Evolutionary conservation across 2,797 vertebrate genomes (phyloP).

Genomic region (Myotis vivesi): DNA sequence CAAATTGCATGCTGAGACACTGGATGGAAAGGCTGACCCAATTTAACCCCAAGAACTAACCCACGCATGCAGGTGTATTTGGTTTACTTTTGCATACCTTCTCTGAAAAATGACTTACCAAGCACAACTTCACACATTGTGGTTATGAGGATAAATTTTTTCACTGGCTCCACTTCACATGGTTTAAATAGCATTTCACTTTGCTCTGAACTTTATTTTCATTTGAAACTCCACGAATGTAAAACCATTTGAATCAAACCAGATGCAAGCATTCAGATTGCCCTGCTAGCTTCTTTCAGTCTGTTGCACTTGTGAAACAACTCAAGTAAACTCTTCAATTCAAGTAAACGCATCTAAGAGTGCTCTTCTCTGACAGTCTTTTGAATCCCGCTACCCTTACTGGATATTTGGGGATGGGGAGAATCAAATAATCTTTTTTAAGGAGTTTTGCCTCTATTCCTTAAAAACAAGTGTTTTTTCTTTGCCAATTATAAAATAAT

Average conservation of each 20-base stretch:
- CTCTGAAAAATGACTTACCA: conserved; percentile 63
- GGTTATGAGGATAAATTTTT: conserved; percentile 57
- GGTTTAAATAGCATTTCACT: conserved; percentile 66
- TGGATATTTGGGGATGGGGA: rapidly evolving
- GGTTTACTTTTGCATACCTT: conserved; percentile 69
- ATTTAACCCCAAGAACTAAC: conserved; percentile 24
- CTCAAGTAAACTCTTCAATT: background rate
- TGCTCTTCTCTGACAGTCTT: background rate
- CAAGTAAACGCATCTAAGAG: background rate
- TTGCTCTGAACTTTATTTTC: conserved; percentile 62
- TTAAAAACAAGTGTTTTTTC: background rate
- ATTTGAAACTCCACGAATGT: conserved; percentile 59
- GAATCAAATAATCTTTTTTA: background rate
- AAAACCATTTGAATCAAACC: conserved; percentile 70
- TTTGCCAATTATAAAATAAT: conserved; percentile 36
- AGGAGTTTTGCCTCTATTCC: background rate
- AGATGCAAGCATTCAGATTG: conserved; percentile 47
- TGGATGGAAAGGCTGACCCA: conserved; percentile 24
- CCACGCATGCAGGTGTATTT: conserved; percentile 60
- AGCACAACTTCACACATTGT: conserved; percentile 55
- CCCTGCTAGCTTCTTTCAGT: background rate
- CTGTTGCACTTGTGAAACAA: background rate
- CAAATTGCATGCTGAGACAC: background rate
- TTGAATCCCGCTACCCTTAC: background rate
- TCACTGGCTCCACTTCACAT: conserved; percentile 64